Conservation (phyloP, 64 coral and sea anemone genomes). For the Acropora tenuis region DNA sequence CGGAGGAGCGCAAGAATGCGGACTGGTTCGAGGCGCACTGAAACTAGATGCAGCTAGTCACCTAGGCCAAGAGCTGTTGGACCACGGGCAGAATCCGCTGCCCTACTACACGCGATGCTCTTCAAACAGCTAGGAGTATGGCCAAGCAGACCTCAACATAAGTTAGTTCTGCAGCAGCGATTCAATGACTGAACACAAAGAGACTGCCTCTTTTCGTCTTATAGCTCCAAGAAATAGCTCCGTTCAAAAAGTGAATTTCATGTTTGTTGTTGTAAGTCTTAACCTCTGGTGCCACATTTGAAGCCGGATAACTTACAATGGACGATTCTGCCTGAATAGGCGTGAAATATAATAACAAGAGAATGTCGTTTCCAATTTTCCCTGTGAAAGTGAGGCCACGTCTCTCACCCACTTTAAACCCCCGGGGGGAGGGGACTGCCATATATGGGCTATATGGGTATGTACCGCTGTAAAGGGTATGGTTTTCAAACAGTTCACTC, state of each 20-base stretch:
- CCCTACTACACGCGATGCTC: too few species aligned
- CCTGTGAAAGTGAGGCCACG: neutral
- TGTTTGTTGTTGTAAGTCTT: neutral
- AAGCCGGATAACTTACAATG: constrained; percentile 4
- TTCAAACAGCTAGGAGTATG: too few species aligned
- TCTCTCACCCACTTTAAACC: neutral
- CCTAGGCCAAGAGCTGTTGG: too few species aligned
- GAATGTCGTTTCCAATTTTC: constrained; percentile 2
- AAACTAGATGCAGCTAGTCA: too few species aligned
- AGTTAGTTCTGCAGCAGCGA: neutral
- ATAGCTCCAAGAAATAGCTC: neutral
- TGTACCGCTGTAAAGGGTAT: too few species aligned
- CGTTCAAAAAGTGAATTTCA: neutral
- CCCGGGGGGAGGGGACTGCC: neutral
- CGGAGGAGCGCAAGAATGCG: too few species aligned
- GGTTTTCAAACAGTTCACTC: too few species aligned
- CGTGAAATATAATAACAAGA: neutral
- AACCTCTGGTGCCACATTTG: neutral
- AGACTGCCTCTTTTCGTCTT: neutral
- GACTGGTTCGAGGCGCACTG: too few species aligned
- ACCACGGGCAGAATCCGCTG: too few species aligned
- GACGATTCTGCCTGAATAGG: neutral
- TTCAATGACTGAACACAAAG: neutral
- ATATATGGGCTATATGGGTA: too few species aligned
- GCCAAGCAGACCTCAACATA: neutral